Conservation (phyloP, 2,797 vertebrate species). For the Coreius guichenoti region DNA sequence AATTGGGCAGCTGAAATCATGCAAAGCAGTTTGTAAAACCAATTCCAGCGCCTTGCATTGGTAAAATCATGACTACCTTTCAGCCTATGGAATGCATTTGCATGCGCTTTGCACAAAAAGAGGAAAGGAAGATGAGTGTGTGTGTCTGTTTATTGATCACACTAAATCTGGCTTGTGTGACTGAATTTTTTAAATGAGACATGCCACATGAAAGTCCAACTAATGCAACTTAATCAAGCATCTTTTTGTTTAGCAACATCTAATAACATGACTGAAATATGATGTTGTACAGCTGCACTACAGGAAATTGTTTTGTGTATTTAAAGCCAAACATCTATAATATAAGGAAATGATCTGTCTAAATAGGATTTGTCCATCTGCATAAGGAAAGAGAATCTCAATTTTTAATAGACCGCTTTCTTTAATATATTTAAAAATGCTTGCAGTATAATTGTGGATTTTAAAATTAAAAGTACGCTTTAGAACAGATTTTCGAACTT, state of each 20-base stretch:
- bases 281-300: not conserved
- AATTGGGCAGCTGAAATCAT: conserved; percentile 54
- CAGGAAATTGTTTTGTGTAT: not conserved
- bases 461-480: conserved; percentile 72
- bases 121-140: conserved; percentile 36
- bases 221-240: conserved; percentile 25
- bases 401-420: conserved; percentile 71
- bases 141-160: conserved; percentile 22
- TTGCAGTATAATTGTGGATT: conserved; percentile 64
- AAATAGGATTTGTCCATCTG: conserved; percentile 47
- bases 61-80: conserved; percentile 21
- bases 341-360: conserved; percentile 25
- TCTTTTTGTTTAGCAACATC: conserved; percentile 31
- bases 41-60: conserved; percentile 52
- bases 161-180: conserved; percentile 23
- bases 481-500: conserved; percentile 70
- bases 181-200: not conserved
- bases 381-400: conserved; percentile 62
- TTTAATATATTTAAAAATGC: conserved; percentile 73
- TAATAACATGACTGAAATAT: not conserved
- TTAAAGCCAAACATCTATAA: not conserved
- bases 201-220: not conserved
- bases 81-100: conserved; percentile 28
- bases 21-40: conserved; percentile 56
- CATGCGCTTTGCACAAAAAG: conserved; percentile 37